phyloP scores from a whole-genome alignment of 2,797 vertebrate species.

The Mus minutoides region DNA sequence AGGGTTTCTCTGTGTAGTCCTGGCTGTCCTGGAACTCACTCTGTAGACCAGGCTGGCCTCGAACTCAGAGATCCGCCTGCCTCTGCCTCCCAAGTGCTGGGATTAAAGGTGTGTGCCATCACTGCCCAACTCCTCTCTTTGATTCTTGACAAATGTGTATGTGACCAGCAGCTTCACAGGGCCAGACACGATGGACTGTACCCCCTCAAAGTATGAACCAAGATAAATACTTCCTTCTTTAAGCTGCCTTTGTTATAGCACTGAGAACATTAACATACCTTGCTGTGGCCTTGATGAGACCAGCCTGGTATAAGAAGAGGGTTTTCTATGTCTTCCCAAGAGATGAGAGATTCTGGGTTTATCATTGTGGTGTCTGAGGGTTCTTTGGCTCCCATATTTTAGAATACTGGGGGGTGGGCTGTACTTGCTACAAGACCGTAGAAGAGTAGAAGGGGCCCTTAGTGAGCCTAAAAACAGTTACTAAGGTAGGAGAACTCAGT shows the following conservation, averaged over 20 bases:
- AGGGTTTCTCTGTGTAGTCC: too few relatives aligned
- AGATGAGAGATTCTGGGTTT: neutral
- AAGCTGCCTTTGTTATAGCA: neutral
- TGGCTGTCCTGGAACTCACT: too few relatives aligned
- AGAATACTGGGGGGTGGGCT: neutral
- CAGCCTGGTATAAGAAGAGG: neutral
- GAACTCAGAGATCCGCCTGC: too few relatives aligned
- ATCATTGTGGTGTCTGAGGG: neutral
- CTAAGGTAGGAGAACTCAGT: neutral
- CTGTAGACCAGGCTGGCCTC: too few relatives aligned
- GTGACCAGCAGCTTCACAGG: neutral
- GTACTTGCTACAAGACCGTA: neutral
- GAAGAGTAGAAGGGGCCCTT: neutral
- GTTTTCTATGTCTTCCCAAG: neutral
- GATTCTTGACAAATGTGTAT: neutral
- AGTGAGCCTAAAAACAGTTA: neutral
- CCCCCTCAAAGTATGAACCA: neutral
- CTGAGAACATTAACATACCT: neutral
- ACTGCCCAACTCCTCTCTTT: neutral
- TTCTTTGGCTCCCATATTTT: neutral
- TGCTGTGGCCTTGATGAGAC: neutral
- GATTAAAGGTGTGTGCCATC: too few relatives aligned
- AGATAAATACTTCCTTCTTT: neutral
- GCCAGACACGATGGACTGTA: too few relatives aligned
- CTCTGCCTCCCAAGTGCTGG: too few relatives aligned